phyloP scores from a whole-genome alignment of 1,140 invertebrate species.

The Manduca sexta region DNA sequence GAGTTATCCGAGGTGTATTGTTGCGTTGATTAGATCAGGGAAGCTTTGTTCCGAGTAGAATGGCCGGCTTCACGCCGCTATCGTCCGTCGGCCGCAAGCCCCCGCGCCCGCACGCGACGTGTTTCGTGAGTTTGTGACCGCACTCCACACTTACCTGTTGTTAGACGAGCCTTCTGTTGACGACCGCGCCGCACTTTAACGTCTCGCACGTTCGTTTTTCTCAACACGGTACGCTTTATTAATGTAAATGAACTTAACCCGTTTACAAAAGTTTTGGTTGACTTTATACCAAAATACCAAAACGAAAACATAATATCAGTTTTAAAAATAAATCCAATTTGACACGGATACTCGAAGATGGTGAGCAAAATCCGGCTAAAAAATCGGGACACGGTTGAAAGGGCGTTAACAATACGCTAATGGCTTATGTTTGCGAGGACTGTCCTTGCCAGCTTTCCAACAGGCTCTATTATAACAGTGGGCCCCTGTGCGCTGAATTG shows the following conservation, averaged over 20 bases:
- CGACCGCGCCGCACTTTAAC: too few relatives aligned
- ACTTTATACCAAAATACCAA: too few relatives aligned
- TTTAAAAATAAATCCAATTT: neutral
- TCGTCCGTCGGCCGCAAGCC: constrained; percentile 38
- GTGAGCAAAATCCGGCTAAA: constrained; percentile 31
- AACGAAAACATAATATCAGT: too few relatives aligned
- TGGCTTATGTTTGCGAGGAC: constrained; percentile 63
- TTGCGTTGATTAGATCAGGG: constrained; percentile 69
- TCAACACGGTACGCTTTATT: neutral
- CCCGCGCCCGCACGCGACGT: constrained; percentile 27
- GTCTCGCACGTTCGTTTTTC: too few relatives aligned
- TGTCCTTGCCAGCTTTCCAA: constrained; percentile 46
- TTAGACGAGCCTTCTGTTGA: too few relatives aligned
- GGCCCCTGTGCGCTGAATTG: constrained; percentile 62
- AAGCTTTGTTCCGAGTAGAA: constrained; percentile 56
- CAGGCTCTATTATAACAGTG: constrained; percentile 59
- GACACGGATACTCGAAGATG: constrained; percentile 20
- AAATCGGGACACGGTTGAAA: constrained; percentile 41
- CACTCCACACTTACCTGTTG: too few relatives aligned
- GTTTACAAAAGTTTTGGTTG: too few relatives aligned
- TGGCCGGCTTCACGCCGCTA: constrained; percentile 34
- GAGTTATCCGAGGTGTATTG: constrained; percentile 60
- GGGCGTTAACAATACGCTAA: constrained; percentile 59
- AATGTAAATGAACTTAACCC: too few relatives aligned
- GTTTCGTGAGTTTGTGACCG: constrained; percentile 16